These are phyloP conservation scores for Gobio gobio DNA, from an alignment of 2,113 vertebrate genomes.

Conservation along the genomic window DNA sequence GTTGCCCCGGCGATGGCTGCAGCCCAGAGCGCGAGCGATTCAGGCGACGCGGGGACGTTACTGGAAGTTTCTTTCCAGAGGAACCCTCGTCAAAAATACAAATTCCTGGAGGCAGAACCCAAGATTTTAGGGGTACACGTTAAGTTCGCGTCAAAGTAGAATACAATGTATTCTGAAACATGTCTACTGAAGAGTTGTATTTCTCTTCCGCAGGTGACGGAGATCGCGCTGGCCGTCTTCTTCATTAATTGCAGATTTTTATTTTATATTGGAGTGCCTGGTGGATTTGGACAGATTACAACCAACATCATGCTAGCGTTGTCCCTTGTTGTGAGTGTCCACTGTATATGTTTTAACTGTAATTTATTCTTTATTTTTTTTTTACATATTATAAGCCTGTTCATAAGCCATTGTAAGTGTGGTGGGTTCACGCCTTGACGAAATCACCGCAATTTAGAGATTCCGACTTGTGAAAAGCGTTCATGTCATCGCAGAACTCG, in stretches of 20 bases:
- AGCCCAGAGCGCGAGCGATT: background rate
- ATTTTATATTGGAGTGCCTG: background rate
- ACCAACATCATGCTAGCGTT: background rate
- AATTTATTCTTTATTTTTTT: too few relatives aligned
- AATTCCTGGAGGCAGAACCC: conserved; percentile 76
- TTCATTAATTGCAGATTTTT: background rate
- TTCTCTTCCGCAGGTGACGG: conserved; percentile 64
- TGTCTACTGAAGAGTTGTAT: background rate
- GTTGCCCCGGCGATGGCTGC: background rate
- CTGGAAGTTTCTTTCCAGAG: conserved; percentile 71
- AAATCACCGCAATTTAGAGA: too few relatives aligned
- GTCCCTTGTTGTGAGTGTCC: conserved; percentile 65
- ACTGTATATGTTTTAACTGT: background rate
- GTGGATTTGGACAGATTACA: rapidly evolving
- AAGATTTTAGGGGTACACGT: conserved; percentile 73
- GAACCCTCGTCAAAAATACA: conserved; percentile 60
- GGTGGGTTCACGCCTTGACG: too few relatives aligned
- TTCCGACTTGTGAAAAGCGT: too few relatives aligned
- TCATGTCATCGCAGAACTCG: too few relatives aligned
- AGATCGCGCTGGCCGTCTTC: conserved; percentile 68
- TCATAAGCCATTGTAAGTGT: too few relatives aligned
- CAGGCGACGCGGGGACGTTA: conserved; percentile 55
- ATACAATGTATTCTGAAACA: background rate
- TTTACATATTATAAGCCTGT: too few relatives aligned
- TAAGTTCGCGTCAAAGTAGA: background rate